Evolutionary conservation across 2,113 vertebrate species (phyloP), one percentile per base, ranked within the genome.

Genomic region (Chamaea fasciata): DNA sequence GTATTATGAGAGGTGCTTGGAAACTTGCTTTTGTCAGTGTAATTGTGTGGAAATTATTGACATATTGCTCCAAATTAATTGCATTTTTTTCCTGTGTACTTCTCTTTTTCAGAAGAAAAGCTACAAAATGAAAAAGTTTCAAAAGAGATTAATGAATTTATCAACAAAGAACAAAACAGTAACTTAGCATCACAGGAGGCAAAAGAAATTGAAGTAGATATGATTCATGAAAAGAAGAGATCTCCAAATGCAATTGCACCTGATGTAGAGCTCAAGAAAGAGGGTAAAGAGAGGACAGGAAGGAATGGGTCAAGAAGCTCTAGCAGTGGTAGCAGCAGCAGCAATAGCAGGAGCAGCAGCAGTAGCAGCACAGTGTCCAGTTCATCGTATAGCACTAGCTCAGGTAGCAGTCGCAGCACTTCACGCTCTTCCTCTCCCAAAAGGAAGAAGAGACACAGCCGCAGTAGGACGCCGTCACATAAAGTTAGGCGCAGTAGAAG

Each of bases 341-440:
- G 97, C 96, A 98, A 98, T 88, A 98, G 97, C 81, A 98, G 98
- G 90, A 98, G 98, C 47, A 99, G 99, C 35, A 99, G 98, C 89
- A 98, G 98, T 73, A 99, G 98, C 97, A 99, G 98, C 96, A 98
- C 97, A 52, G 98, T 95, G 4, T 99, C 99, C 71, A 99, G 98
- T 49, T 99, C 99, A 39, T 99, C 98, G 0, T 99, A 99, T 6
- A 99, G 99, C 52, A 98, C 97, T 30, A 99, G 99, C 94, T 99
- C 99, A 55, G 98, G 97, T 20, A 99, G 99, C 39, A 99, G 99
- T 69, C 98, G 98, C 69, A 98, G 98, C 87, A 99, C 99, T 80
- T 99, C 99, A 7, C 98, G 94, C 76, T 99, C 99, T 59, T 99
- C 99, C 80, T 99, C 99, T 84, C 99, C 98, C 24, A 99, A 98